These are phyloP conservation scores for Hypomecis punctinalis DNA, from an alignment of 2,888 invertebrate species.

Conservation along the genomic window DNA sequence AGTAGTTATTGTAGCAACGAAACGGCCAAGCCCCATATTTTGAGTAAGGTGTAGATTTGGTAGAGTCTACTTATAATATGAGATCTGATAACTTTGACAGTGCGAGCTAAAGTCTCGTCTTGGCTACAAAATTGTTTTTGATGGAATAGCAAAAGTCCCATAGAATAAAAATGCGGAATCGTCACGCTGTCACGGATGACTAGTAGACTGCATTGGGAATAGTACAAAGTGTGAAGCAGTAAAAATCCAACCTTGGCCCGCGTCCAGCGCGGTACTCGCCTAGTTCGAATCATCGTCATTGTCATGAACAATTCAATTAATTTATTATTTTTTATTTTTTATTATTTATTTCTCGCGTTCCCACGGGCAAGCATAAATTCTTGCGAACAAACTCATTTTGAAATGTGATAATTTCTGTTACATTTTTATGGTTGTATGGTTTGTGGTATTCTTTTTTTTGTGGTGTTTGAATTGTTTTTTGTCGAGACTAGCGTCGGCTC, in stretches of 20 bases:
- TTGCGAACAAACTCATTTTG: slow-evolving; percentile 21
- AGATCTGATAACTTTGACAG: no score
- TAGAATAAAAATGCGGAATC: no score
- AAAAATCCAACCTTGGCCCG: slow-evolving; percentile 53
- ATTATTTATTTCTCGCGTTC: slow-evolving; percentile 15
- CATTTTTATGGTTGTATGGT: slow-evolving; percentile 16
- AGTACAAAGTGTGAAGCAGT: slow-evolving; percentile 27
- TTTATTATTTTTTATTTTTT: slow-evolving; percentile 14
- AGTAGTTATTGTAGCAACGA: no score
- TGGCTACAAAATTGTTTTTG: no score
- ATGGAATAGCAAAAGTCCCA: no score
- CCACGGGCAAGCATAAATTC: slow-evolving; percentile 18
- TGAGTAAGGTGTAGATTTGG: no score
- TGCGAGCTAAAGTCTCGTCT: no score
- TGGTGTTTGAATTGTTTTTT: slow-evolving; percentile 9
- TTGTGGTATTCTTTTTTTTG: slow-evolving; percentile 15
- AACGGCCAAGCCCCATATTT: no score
- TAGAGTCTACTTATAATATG: no score
- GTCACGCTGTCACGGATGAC: slow-evolving; percentile 8
- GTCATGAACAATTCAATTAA: slow-evolving; percentile 46
- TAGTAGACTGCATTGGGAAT: slow-evolving; percentile 30
- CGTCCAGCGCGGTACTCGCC: slow-evolving; percentile 50
- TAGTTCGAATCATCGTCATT: slow-evolving; percentile 46
- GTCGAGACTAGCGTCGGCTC: background rate
- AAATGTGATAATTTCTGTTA: slow-evolving; percentile 15